Base-by-base conservation (phyloP, 2,797 vertebrate genomes). In the Centroberyx gerrardi region DNA sequence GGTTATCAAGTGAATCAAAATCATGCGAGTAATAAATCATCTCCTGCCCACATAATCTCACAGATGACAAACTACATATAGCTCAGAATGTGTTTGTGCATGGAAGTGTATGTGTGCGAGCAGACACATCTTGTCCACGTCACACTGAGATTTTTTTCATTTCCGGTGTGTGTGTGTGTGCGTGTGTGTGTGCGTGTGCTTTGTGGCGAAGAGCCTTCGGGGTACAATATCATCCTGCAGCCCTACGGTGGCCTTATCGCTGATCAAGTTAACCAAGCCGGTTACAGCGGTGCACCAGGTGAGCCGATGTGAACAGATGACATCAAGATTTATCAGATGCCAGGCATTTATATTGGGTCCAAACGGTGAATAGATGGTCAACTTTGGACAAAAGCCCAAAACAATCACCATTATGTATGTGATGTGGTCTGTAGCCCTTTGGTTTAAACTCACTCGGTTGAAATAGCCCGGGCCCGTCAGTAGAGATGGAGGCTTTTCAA, bases 191-290 rank as follows among this genome's bases (percentile, higher is more conserved):
- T 40, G 14, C 28, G 56, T 10, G 67, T 44, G 52, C 31, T 15
- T 28, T 44, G 55, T 60, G 72, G 75, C 66, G 68, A 51, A 51
- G 66, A 75, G 81, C 85, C 91, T 75, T 33, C 51, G 63, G 85
- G 73, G 18, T 60, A 85, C 74, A 85, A 84, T 82, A 87, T 87
- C 15, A 81, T 81, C 78, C 67, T 3, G 5, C 46, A 82, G 81
- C 89, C 89, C 75, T 44, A 72, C 78, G 82, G 74, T 71, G 74
- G 81, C 72, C 77, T 86, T 55, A 48, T 68, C 71, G 61, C 87
- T 88, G 83, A 91, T 91, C 80, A 72, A 68, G 81, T 91, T 90
- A 90, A 78, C 75, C 51, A 70, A 68, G 74, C 63, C 74, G 8
- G 72, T 72, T 76, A 66, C 52, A 67, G 74, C 7, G 58, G 76